phyloP scores from a whole-genome alignment of 2,888 invertebrate genomes.

The Euproctis similis region DNA sequence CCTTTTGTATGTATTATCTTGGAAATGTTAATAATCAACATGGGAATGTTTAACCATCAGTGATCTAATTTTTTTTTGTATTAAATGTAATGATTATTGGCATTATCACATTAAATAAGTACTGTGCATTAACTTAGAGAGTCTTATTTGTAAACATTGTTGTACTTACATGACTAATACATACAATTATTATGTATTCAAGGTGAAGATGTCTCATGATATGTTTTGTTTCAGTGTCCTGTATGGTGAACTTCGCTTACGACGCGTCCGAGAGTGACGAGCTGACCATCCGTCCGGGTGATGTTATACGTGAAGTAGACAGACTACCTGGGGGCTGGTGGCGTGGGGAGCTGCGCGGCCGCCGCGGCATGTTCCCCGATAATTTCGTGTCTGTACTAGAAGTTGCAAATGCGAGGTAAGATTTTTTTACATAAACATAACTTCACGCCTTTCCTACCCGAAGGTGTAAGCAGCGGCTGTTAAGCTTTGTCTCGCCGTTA shows the following conservation, averaged over 20 bases:
- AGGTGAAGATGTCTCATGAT: constrained; percentile 10
- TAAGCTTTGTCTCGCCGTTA: too few species aligned
- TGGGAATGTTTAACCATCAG: too few species aligned
- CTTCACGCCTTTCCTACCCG: too few species aligned
- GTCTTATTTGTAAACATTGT: constrained; percentile 9
- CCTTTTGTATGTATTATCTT: too few species aligned
- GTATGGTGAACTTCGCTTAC: constrained; percentile 91
- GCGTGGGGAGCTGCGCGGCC: constrained; percentile 88
- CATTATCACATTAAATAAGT: too few species aligned
- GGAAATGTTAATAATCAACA: too few species aligned
- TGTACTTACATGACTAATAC: constrained; percentile 10
- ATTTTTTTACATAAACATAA: constrained; percentile 4
- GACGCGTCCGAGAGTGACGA: constrained; percentile 91
- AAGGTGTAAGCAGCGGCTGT: too few species aligned
- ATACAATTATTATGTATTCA: constrained; percentile 20
- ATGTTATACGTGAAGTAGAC: constrained; percentile 87
- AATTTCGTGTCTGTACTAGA: constrained; percentile 87
- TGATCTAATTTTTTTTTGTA: too few species aligned
- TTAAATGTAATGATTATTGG: too few species aligned
- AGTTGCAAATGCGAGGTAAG: constrained; percentile 56
- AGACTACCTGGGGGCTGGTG: constrained; percentile 91
- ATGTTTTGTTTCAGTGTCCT: constrained; percentile 77
- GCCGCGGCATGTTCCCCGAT: constrained; percentile 93
- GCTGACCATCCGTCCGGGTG: constrained; percentile 87
- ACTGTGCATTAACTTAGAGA: too few species aligned